Evolutionary conservation across 2,888 invertebrate species (phyloP).

Genomic region (Leptarthrus brevirostris): DNA sequence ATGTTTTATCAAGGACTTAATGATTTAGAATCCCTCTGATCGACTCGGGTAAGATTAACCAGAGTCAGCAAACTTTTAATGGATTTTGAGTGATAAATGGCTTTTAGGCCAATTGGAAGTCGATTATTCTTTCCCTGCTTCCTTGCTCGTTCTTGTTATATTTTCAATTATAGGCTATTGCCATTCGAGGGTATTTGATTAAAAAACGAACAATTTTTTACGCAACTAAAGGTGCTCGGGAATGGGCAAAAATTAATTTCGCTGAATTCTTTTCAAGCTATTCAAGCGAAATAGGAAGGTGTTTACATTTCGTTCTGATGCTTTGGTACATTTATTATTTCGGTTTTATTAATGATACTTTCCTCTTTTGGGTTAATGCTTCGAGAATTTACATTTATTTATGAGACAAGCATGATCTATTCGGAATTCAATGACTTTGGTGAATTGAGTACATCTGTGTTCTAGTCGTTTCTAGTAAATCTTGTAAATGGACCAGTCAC

Average conservation of each 20-base stretch:
- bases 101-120: conserved; percentile 41
- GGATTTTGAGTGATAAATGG: conserved; percentile 53
- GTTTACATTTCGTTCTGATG: background rate
- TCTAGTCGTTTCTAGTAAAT: too few relatives aligned
- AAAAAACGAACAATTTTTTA: conserved; percentile 24
- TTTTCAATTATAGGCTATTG: conserved; percentile 9
- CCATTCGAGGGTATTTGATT: background rate
- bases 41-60: conserved; percentile 47
- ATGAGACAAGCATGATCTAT: too few relatives aligned
- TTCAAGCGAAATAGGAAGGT: conserved; percentile 27
- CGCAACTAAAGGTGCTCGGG: conserved; percentile 4
- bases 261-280: conserved; percentile 2
- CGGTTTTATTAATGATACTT: too few relatives aligned
- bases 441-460: too few relatives aligned
- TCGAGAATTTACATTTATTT: too few relatives aligned
- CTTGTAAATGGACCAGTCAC: too few relatives aligned
- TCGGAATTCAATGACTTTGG: too few relatives aligned
- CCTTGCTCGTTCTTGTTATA: background rate
- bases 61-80: conserved; percentile 51
- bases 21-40: conserved; percentile 44
- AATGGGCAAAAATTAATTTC: conserved; percentile 23
- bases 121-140: conserved; percentile 6
- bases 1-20: conserved; percentile 30
- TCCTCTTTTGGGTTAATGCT: too few relatives aligned
- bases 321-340: too few relatives aligned